Percentiles rank a stretch among this genome's conserved stretches.
These are phyloP conservation scores for Nannoperca obscura DNA, from an alignment of 2,797 vertebrate species.

Conservation along the genomic window DNA sequence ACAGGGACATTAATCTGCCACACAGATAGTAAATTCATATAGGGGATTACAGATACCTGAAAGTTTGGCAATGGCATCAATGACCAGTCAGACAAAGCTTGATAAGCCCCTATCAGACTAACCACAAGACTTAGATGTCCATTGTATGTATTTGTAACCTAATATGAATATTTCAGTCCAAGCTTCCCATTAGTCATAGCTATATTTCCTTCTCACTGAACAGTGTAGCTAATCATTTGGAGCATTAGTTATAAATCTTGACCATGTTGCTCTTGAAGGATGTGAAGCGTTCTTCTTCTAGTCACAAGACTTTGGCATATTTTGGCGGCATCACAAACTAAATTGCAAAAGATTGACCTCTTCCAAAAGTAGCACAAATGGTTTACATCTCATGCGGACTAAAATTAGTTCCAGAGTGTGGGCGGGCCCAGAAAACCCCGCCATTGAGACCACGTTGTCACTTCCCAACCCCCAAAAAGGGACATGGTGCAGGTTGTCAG, in stretches of 20 bases:
- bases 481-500: slow-evolving; percentile 52
- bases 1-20: neutral
- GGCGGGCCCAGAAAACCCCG: neutral
- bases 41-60: neutral
- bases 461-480: slow-evolving; percentile 47
- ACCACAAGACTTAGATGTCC: neutral
- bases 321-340: slow-evolving; percentile 1
- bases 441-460: slow-evolving; percentile 28
- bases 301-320: slow-evolving; percentile 7
- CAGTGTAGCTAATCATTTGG: neutral
- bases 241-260: neutral
- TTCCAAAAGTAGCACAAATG: slow-evolving; percentile 15
- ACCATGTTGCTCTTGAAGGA: neutral
- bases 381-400: neutral
- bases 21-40: neutral
- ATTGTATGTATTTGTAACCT: neutral
- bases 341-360: slow-evolving; percentile 7
- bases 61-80: neutral
- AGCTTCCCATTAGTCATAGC: neutral
- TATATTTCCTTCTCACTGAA: neutral
- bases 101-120: neutral
- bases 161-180: neutral
- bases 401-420: neutral
- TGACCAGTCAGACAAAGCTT: neutral
- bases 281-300: slow-evolving; percentile 18